phyloP scores from a whole-genome alignment of 2,888 invertebrate genomes.

The Heliconius erato region DNA sequence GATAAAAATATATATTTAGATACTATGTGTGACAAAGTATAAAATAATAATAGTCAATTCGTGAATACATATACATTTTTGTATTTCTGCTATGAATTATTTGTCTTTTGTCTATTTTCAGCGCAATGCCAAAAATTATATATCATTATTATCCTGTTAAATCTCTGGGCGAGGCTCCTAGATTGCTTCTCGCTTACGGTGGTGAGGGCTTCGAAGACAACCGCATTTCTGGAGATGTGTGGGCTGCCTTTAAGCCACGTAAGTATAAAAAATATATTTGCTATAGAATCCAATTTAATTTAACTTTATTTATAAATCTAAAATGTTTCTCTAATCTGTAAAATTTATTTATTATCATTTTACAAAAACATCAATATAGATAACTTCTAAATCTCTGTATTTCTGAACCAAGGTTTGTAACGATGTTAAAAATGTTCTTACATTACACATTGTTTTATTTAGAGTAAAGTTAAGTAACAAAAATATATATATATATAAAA shows the following conservation, averaged over 20 bases:
- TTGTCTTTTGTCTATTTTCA: not conserved
- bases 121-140: slow-evolving; percentile 74
- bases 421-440: too few relatives aligned
- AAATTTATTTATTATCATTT: too few relatives aligned
- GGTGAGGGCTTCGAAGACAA: slow-evolving; percentile 87
- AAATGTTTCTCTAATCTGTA: too few relatives aligned
- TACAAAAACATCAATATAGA: too few relatives aligned
- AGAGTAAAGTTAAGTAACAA: too few relatives aligned
- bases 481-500: too few relatives aligned
- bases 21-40: not conserved
- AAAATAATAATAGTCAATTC: not conserved
- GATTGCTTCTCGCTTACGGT: slow-evolving; percentile 61
- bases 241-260: slow-evolving; percentile 71
- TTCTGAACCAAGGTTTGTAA: too few relatives aligned
- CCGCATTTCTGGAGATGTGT: slow-evolving; percentile 77
- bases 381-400: too few relatives aligned
- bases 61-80: not conserved
- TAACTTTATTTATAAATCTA: too few relatives aligned
- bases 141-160: slow-evolving; percentile 86
- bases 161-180: slow-evolving; percentile 87
- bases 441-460: too few relatives aligned
- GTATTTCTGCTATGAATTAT: not conserved
- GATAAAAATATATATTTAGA: not conserved
- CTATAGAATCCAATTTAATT: not conserved
- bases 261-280: slow-evolving; percentile 47